Percentiles rank a stretch among this genome's conserved stretches.
phyloP scores from a whole-genome alignment of 2,888 invertebrate genomes.

The Scaptomyza cyrtandrae region DNA sequence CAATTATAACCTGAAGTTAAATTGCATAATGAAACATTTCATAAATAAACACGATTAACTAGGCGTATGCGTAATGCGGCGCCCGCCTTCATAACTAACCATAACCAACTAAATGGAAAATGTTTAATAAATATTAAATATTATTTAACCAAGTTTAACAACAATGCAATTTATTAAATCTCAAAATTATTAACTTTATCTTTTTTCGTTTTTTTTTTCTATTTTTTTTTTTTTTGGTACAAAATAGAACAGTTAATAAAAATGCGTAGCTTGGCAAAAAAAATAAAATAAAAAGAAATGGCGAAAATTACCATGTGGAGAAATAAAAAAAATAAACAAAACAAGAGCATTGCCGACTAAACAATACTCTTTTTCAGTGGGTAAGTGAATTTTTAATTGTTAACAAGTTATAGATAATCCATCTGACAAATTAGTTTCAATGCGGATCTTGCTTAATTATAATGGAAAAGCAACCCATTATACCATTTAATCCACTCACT shows the following conservation, averaged over 20 bases:
- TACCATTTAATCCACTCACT: neutral
- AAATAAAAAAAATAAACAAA: neutral
- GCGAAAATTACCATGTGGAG: neutral
- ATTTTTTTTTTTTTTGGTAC: neutral
- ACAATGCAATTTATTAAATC: conserved; percentile 7
- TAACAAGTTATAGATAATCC: no score
- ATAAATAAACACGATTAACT: conserved; percentile 11
- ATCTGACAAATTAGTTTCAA: no score
- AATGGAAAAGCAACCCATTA: neutral
- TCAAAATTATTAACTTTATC: conserved; percentile 13
- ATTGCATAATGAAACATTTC: conserved; percentile 12
- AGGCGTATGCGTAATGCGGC: conserved; percentile 7
- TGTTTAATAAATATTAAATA: conserved; percentile 8
- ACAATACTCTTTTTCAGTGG: conserved; percentile 4
- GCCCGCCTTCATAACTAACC: no score
- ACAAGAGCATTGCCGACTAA: neutral
- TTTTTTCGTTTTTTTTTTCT: no score
- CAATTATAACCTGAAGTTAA: conserved; percentile 9
- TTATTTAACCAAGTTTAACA: neutral
- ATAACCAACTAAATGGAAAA: conserved; percentile 7
- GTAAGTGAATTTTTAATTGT: no score
- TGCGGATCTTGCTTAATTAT: no score
- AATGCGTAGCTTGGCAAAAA: conserved; percentile 58
- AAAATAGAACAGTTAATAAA: conserved; percentile 39
- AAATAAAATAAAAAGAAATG: conserved; percentile 14